Evolutionary conservation across 2,797 vertebrate species (phyloP).

Genomic region (Taenioides sp.): DNA sequence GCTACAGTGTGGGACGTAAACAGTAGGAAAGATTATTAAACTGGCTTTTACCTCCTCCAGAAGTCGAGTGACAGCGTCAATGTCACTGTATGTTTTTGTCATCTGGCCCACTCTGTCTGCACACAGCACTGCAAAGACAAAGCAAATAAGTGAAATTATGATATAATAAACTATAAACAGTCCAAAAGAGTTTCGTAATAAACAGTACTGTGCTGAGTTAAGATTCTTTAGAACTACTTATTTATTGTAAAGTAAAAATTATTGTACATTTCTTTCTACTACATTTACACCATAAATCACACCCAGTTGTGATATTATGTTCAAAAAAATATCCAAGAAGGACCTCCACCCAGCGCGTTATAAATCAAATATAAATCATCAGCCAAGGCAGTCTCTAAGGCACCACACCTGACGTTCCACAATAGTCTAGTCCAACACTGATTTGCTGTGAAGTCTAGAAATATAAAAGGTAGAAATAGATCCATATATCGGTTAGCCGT

Average conservation of each 20-base stretch:
- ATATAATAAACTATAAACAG: not conserved
- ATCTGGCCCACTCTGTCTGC: slow-evolving; percentile 99
- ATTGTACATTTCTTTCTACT: slow-evolving; percentile 3
- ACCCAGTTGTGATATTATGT: not conserved
- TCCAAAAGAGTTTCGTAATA: too few species aligned
- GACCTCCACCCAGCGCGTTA: not conserved
- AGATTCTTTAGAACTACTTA: not conserved
- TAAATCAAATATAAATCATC: slow-evolving; percentile 16
- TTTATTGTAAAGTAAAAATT: not conserved
- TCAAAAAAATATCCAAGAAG: not conserved
- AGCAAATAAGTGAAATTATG: not conserved
- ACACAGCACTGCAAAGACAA: slow-evolving; percentile 85
- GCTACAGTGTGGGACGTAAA: not conserved
- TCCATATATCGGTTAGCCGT: too few species aligned
- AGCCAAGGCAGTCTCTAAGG: not conserved
- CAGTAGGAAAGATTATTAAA: not conserved
- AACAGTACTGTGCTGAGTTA: not conserved
- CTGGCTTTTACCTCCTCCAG: slow-evolving; percentile 88
- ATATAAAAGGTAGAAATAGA: not conserved
- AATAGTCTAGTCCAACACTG: not conserved
- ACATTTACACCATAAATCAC: slow-evolving; percentile 6
- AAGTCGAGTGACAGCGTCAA: slow-evolving; percentile 96
- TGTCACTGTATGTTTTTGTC: slow-evolving; percentile 99
- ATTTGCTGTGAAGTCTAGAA: not conserved
- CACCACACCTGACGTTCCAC: slow-evolving; percentile 9